These are phyloP conservation scores for Drosophila paulistorum DNA, from an alignment of 1,140 invertebrate genomes.

Conservation along the genomic window DNA sequence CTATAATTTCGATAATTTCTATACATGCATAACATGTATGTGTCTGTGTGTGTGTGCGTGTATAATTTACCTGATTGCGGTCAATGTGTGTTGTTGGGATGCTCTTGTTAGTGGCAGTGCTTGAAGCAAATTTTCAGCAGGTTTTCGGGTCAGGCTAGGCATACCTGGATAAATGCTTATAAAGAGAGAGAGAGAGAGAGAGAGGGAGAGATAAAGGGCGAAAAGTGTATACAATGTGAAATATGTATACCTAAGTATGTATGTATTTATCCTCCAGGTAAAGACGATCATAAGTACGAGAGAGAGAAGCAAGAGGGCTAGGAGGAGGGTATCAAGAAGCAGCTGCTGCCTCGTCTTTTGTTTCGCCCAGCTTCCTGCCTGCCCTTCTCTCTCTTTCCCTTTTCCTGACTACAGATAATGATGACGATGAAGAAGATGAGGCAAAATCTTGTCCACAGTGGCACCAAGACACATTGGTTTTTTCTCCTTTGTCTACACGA, in stretches of 20 bases:
- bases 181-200: neutral
- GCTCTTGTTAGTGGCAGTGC: neutral
- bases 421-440: too few relatives aligned
- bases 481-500: conserved; percentile 8
- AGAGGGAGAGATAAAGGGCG: conserved; percentile 14
- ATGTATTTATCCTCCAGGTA: neutral
- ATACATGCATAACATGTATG: neutral
- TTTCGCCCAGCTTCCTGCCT: conserved; percentile 42
- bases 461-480: neutral
- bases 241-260: neutral
- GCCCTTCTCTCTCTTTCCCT: neutral
- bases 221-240: neutral
- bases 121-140: conserved; percentile 36
- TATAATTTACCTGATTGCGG: neutral
- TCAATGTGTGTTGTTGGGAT: neutral
- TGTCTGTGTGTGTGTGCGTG: neutral
- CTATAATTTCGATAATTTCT: too few relatives aligned
- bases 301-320: neutral
- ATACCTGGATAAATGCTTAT: neutral
- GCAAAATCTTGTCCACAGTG: too few relatives aligned
- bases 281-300: neutral
- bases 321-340: conserved; percentile 28
- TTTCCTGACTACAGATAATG: too few relatives aligned
- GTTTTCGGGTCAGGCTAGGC: conserved; percentile 32
- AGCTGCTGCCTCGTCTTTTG: conserved; percentile 36